Conservation (phyloP, 2,888 invertebrate genomes). For the Hoplodrina ambigua region DNA sequence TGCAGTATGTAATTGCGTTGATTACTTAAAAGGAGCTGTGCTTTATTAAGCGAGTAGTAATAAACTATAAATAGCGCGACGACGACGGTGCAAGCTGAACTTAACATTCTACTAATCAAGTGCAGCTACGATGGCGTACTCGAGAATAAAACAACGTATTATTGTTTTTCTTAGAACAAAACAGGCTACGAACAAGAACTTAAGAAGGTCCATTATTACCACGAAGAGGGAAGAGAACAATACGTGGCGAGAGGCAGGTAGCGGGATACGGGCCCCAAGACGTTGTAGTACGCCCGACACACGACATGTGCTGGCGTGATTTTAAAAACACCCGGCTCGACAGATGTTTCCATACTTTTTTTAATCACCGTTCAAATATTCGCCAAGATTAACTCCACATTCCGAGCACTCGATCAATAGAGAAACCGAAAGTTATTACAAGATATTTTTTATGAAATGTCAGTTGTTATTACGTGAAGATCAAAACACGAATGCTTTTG, state of each 20-base stretch:
- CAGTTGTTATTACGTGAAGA: conserved; percentile 54
- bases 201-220: conserved; percentile 81
- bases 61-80: conserved; percentile 54
- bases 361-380: conserved; percentile 64
- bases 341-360: conserved; percentile 75
- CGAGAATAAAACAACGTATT: conserved; percentile 74
- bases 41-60: conserved; percentile 58
- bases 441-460: conserved; percentile 41
- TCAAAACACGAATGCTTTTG: conserved; percentile 70
- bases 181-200: conserved; percentile 63
- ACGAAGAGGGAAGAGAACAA: conserved; percentile 77
- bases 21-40: conserved; percentile 63
- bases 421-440: conserved; percentile 55
- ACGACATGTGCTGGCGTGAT: conserved; percentile 80
- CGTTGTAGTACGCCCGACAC: conserved; percentile 64
- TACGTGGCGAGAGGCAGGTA: conserved; percentile 81
- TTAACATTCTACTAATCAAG: conserved; percentile 75
- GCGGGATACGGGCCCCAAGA: conserved; percentile 83
- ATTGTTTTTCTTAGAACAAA: conserved; percentile 82
- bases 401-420: conserved; percentile 46
- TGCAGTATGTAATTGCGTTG: conserved; percentile 67
- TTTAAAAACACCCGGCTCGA: conserved; percentile 75
- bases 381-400: conserved; percentile 39
- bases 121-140: conserved; percentile 73
- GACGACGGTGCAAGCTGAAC: conserved; percentile 50